Conservation (phyloP, 1,140 invertebrate genomes). For the Bombus turneri region DNA sequence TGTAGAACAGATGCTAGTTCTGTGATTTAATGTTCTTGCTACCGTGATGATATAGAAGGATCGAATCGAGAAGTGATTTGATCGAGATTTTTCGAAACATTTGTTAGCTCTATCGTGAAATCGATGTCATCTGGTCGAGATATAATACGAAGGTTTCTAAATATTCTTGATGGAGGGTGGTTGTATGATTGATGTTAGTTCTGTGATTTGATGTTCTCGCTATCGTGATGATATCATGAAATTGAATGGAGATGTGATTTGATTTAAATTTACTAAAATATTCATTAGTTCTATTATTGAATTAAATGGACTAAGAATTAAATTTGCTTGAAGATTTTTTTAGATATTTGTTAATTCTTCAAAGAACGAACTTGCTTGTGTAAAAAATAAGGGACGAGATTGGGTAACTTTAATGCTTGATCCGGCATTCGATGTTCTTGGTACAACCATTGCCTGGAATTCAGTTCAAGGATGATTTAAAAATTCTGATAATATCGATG, state of each 20-base stretch:
- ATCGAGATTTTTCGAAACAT: background rate
- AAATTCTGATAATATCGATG: background rate
- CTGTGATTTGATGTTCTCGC: background rate
- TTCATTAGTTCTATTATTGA: too few species aligned
- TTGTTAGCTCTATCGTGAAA: too few species aligned
- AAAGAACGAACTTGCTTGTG: background rate
- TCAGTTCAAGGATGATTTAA: background rate
- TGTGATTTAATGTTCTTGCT: background rate
- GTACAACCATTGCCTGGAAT: background rate
- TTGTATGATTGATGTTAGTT: background rate
- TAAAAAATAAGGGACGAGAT: background rate
- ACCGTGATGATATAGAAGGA: too few species aligned
- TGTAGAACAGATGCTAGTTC: background rate
- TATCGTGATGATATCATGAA: background rate
- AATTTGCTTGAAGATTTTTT: too few species aligned
- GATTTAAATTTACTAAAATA: background rate
- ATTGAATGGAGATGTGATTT: background rate
- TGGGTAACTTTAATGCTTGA: background rate
- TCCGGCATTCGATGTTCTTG: too few species aligned
- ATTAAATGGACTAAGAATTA: too few species aligned
- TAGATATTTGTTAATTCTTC: background rate
- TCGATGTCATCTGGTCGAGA: too few species aligned
- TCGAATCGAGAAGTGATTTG: background rate
- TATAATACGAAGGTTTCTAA: too few species aligned
- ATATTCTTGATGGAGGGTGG: too few species aligned